Evolutionary conservation across 1,140 invertebrate species (phyloP), one percentile per base, ranked within the genome.

Genomic region (Drosophila virilis): DNA sequence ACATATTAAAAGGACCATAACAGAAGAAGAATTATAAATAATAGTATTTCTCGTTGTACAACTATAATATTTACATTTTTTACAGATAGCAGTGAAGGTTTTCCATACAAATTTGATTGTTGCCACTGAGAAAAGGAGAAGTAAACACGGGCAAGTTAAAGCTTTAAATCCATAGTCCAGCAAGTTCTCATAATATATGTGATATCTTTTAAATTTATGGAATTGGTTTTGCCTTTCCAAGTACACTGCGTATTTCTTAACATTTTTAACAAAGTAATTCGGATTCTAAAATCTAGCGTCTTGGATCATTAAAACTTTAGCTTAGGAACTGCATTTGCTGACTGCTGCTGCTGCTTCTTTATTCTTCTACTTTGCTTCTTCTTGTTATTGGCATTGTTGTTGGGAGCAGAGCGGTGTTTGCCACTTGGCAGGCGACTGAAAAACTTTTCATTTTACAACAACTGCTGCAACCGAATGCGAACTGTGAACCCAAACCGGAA

Each of bases 241-340:
- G 10, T 42, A 37, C 10, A 37, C 32, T 22, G 22, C 22, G 22
- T 64, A n/a, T 65, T 50, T 13, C 43, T n/a, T 22, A 48, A 22
- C 35, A 64, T 40, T 50, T 57, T 12, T 12, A 35, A 22, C 42
- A 69, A 69, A 57, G 55, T 42, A 50, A 55, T 74, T 55, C 50
- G 38, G 37, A 58, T 64, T 51, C 58, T 15, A 50, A 70, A 48
- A 70, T 43, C 37, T 55, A 51, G 35, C 76, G 50, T 76, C 68
- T 75, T 73, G 84, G 76, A 88, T 88, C 83, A 88, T 88, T 88
- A 88, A 88, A 88, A 88, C 79, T 88, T 86, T 65, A 32, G 52
- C 71, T 57, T 43, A 68, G 64, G 64, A 68, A 73, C 64, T 60
- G 70, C 64, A 73, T 54, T 67, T 60, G 66, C 54, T 33, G 17